Evolutionary conservation across 2,113 vertebrate genomes (phyloP).

Genomic region (Hylia prasina): DNA sequence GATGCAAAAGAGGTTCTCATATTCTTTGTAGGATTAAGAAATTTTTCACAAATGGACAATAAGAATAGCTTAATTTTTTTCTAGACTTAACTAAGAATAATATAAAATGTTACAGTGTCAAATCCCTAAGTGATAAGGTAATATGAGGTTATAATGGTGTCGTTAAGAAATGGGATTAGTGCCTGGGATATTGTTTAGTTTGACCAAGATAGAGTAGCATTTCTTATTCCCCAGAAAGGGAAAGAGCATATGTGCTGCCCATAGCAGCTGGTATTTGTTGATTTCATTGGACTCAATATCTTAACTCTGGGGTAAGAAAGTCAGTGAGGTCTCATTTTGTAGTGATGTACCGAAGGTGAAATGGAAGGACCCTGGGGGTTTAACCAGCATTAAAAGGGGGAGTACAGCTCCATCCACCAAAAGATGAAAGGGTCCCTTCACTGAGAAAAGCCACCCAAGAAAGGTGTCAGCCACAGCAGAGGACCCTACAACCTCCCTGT

Average conservation of each 20-base stretch:
- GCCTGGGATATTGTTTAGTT: neutral
- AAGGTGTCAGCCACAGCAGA: neutral
- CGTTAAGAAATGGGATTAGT: neutral
- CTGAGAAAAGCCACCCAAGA: neutral
- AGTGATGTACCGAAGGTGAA: neutral
- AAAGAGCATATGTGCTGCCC: neutral
- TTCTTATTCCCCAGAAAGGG: neutral
- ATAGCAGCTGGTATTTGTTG: neutral
- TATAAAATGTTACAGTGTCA: neutral
- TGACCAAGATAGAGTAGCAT: neutral
- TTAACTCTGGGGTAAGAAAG: neutral
- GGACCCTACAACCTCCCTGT: neutral
- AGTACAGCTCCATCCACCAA: neutral
- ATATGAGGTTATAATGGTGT: neutral
- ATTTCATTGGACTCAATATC: neutral
- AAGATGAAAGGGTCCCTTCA: neutral
- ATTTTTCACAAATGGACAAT: constrained; percentile 37
- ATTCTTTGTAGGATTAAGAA: constrained; percentile 31
- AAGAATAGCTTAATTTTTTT: neutral
- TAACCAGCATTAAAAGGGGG: neutral
- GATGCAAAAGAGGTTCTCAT: constrained; percentile 20
- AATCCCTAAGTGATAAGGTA: neutral
- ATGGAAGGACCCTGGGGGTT: neutral
- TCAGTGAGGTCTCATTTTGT: neutral
- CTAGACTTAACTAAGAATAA: constrained; percentile 17